Conservation (phyloP, 2,113 vertebrate species). For the Pampusana beccarii region DNA sequence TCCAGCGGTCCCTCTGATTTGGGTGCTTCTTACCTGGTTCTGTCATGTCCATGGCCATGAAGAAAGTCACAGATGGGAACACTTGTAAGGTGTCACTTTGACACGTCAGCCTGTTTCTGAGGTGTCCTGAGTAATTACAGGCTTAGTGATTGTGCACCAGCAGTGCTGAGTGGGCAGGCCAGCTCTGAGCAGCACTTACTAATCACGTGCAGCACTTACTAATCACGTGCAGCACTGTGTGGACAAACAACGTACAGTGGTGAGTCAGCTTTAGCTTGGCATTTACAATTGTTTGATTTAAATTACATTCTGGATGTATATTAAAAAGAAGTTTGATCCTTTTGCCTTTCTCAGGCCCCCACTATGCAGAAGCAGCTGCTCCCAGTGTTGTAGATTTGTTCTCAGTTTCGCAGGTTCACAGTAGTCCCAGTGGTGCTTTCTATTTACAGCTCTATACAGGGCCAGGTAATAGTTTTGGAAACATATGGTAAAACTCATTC, state of each 20-base stretch:
- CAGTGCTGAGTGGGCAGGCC: neutral
- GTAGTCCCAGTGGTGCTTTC: neutral
- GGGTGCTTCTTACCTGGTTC: neutral
- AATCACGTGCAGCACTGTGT: neutral
- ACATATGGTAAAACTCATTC: neutral
- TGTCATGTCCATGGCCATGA: accelerated
- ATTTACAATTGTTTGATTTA: neutral
- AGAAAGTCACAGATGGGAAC: neutral
- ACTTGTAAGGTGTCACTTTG: neutral
- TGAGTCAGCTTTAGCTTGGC: neutral
- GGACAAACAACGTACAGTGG: neutral
- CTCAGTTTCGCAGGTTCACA: neutral
- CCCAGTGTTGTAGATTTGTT: neutral
- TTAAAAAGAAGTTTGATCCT: neutral
- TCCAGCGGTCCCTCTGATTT: neutral
- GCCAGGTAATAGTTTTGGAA: neutral
- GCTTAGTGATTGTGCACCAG: neutral
- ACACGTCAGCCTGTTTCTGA: neutral
- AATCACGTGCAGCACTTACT: neutral
- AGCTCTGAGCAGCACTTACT: neutral
- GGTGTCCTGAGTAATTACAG: neutral
- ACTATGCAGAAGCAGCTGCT: neutral
- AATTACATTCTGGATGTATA: neutral
- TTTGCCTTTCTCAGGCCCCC: neutral
- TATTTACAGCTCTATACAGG: neutral